phyloP scores from a whole-genome alignment of 2,113 vertebrate genomes.

The Phasianus colchicus region DNA sequence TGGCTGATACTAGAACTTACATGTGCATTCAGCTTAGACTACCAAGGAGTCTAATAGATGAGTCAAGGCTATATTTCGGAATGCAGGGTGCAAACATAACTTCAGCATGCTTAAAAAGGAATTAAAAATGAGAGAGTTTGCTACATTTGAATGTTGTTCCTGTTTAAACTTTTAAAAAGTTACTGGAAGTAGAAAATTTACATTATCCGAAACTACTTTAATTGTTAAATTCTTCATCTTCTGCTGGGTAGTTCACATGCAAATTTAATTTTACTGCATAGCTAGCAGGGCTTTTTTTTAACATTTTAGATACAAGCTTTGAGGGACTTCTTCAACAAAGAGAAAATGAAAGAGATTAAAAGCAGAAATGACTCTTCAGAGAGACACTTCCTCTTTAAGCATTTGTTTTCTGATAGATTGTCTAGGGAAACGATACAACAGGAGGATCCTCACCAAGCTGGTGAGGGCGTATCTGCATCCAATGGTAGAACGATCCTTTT shows the following conservation, averaged over 20 bases:
- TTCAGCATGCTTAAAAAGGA: background rate
- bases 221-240: background rate
- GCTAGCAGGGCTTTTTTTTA: background rate
- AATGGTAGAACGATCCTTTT: background rate
- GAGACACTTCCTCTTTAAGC: background rate
- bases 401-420: background rate
- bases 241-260: background rate
- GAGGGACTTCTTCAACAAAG: background rate
- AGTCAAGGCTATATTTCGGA: background rate
- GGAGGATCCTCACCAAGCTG: background rate
- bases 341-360: background rate
- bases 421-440: background rate
- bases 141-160: background rate
- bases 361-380: background rate
- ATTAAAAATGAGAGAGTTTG: background rate
- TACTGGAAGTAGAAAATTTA: background rate
- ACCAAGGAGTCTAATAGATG: background rate
- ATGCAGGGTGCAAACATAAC: background rate
- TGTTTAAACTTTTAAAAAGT: background rate
- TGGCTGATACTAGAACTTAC: background rate
- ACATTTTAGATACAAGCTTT: background rate
- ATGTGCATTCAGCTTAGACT: accelerated
- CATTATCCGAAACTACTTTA: background rate
- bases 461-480: background rate
- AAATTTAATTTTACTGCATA: background rate